A percentile compares a stretch with the other conserved stretches of the same genome.
These are phyloP conservation scores for Drosophila prosaltans DNA, from an alignment of 1,140 invertebrate genomes.

Conservation along the genomic window DNA sequence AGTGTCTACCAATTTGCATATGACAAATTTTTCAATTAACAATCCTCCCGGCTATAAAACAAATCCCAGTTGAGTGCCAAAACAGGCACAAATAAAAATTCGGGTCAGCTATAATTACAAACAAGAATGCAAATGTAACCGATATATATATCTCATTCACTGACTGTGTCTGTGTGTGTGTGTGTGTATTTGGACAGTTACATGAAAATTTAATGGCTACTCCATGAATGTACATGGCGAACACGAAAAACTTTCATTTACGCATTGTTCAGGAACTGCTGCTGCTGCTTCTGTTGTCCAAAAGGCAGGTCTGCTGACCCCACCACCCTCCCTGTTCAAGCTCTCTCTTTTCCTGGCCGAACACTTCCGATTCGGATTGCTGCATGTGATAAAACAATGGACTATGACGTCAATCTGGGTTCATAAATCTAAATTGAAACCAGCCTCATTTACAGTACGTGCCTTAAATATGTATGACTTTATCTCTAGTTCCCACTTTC, in stretches of 20 bases:
- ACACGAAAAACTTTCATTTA: slow-evolving; percentile 45
- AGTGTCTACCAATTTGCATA: slow-evolving; percentile 61
- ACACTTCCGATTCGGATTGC: neutral
- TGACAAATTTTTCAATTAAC: slow-evolving; percentile 76
- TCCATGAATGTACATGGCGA: slow-evolving; percentile 37
- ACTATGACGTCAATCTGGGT: slow-evolving; percentile 34
- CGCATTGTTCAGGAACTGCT: neutral
- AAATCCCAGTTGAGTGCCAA: slow-evolving; percentile 36
- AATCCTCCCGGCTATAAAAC: slow-evolving; percentile 46
- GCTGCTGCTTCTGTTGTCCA: no score
- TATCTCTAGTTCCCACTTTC: neutral
- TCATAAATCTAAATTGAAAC: slow-evolving; percentile 75
- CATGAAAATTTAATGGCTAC: slow-evolving; percentile 56
- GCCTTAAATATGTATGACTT: slow-evolving; percentile 34
- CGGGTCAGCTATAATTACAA: slow-evolving; percentile 15
- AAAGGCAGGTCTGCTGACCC: neutral
- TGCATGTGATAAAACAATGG: neutral
- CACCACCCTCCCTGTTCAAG: neutral
- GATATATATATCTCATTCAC: neutral
- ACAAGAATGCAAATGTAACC: slow-evolving; percentile 28
- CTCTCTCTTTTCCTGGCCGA: neutral
- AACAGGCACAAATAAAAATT: slow-evolving; percentile 22
- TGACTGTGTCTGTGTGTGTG: neutral
- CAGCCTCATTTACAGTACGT: slow-evolving; percentile 57
- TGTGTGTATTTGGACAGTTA: slow-evolving; percentile 31